Evolutionary conservation across 2,113 vertebrate species (phyloP), one percentile per base, ranked within the genome.

Genomic region (Microcebus lehilahytsara): DNA sequence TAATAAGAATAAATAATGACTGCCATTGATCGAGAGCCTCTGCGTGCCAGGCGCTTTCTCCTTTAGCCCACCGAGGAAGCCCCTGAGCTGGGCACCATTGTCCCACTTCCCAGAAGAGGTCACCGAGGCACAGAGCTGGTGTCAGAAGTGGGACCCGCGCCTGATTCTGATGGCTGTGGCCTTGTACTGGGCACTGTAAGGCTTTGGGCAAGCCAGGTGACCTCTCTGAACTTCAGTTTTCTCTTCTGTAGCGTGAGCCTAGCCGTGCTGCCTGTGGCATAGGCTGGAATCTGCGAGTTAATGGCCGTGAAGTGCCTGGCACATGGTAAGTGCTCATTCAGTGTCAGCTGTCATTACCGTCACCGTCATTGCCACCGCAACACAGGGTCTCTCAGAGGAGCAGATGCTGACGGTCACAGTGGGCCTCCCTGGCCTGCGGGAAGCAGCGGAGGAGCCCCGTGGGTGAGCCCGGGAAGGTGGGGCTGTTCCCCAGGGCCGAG

Each of bases 321-420:
- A 60, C 3, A 4, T 37, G 25, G 19, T 14, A 1, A 74, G 49
- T 30, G 53, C 34, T 34, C 4, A 6, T n/a, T 77, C 25, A 2
- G 0, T 34, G 56, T 69, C 75, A 80, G 85, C 16, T 30, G 0
- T 34, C 27, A 2, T 17, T 11, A 1, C 51, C 1, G 0, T 12
- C 40, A 6, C 6, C 30, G 0, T 32, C 4, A 2, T 32, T 34
- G 9, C 4, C 13, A 6, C 7, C 2, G 0, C 40, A 11, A 17
- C 87, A n/a, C 16, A 77, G 22, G 6, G 37, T 30, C n/a, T 64
- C 17, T 67, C 56, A 5, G 40, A 49, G 77, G 66, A 81, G 9
- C 10, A 53, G 58, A 75, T 27, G 0, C 32, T 8, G 8, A 1
- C 40, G n/a, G 25, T 49, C 25, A 60, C 40, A 74, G 69, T 32